phyloP scores from a whole-genome alignment of 2,888 invertebrate genomes.

The Oxyscelio sp. region DNA sequence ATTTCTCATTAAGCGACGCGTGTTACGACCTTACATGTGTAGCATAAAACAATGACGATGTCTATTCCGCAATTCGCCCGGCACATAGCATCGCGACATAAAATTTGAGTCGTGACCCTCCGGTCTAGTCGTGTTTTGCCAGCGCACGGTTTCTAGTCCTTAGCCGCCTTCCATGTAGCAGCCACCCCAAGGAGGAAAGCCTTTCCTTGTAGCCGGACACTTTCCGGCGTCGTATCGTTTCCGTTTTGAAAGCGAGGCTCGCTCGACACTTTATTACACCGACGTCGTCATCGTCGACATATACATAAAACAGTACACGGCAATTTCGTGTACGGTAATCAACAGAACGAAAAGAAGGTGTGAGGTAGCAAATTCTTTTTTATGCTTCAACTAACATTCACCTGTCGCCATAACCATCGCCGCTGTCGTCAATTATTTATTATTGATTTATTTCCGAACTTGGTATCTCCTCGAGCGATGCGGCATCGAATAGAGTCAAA shows the following conservation, averaged over 20 bases:
- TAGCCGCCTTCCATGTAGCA: conserved; percentile 56
- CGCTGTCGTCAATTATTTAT: conserved; percentile 43
- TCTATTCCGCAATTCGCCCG: conserved; percentile 65
- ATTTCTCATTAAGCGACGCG: conserved; percentile 85
- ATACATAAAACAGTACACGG: conserved; percentile 74
- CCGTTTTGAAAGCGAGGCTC: conserved; percentile 84
- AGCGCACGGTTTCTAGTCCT: conserved; percentile 71
- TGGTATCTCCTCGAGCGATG: too few species aligned
- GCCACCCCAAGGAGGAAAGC: conserved; percentile 81
- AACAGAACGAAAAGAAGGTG: conserved; percentile 67
- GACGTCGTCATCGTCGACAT: conserved; percentile 66
- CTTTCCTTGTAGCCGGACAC: conserved; percentile 86
- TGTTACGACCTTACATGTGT: conserved; percentile 84
- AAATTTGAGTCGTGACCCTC: conserved; percentile 71
- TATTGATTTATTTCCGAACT: conserved; percentile 51
- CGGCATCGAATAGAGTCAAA: too few species aligned
- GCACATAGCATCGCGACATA: conserved; percentile 69
- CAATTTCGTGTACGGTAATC: conserved; percentile 72
- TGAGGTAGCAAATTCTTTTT: conserved; percentile 63
- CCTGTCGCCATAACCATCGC: conserved; percentile 43
- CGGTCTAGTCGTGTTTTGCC: conserved; percentile 56
- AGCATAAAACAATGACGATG: conserved; percentile 75
- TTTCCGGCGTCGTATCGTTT: conserved; percentile 87
- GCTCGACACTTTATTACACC: conserved; percentile 80
- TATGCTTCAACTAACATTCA: conserved; percentile 30